A percentile compares a stretch with the other conserved stretches of the same genome.
Evolutionary conservation across 2,113 vertebrate species (phyloP).

Genomic region (Python bivittatus): DNA sequence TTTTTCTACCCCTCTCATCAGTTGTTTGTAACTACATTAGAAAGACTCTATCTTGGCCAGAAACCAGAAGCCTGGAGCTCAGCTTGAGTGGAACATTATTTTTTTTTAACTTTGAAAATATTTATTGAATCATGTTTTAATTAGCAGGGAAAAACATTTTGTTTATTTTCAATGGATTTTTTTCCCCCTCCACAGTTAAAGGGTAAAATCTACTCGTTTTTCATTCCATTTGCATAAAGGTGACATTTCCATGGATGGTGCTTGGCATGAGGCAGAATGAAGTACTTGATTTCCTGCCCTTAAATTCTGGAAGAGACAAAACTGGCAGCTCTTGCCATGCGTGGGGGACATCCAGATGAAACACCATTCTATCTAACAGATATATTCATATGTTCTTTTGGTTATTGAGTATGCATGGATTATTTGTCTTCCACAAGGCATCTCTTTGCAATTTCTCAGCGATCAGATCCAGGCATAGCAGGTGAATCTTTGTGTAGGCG

Average conservation of each 20-base stretch:
- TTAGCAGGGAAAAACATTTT: constrained; percentile 74
- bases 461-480: neutral
- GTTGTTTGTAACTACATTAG: constrained; percentile 71
- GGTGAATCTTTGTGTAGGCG: neutral
- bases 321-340: constrained; percentile 69
- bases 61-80: constrained; percentile 73
- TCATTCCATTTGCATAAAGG: constrained; percentile 71
- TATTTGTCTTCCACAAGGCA: constrained; percentile 48
- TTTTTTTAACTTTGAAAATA: constrained; percentile 73
- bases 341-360: constrained; percentile 67
- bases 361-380: constrained; percentile 70
- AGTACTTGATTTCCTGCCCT: constrained; percentile 75
- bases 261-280: constrained; percentile 69
- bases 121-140: constrained; percentile 76
- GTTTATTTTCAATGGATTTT: constrained; percentile 73
- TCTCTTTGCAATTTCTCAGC: neutral
- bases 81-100: constrained; percentile 75
- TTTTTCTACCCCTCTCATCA: constrained; percentile 67
- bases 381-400: constrained; percentile 64
- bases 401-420: constrained; percentile 65
- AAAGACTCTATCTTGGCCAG: constrained; percentile 70
- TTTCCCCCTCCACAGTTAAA: constrained; percentile 66
- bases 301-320: constrained; percentile 73
- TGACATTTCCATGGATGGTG: constrained; percentile 73
- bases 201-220: constrained; percentile 68